A percentile compares a stretch with the other conserved stretches of the same genome.
phyloP scores from a whole-genome alignment of 2,797 vertebrate species.

The Alosa sapidissima region DNA sequence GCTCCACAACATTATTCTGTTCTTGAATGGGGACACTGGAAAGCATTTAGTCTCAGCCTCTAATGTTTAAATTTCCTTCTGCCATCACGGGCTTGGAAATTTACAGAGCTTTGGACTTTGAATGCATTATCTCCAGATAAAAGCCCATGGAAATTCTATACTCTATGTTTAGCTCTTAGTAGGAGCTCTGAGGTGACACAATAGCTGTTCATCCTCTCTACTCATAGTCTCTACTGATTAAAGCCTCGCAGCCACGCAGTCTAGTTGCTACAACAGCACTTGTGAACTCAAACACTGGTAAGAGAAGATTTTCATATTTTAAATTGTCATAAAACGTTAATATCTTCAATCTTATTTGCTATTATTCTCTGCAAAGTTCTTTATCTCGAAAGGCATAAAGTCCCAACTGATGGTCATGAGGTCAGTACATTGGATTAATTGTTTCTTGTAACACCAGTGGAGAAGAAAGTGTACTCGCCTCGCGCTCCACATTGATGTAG shows the following conservation, averaged over 20 bases:
- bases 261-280: background rate
- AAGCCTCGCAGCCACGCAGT: background rate
- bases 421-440: background rate
- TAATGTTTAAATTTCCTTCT: background rate
- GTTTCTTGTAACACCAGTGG: background rate
- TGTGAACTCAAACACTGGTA: background rate
- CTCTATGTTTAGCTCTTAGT: background rate
- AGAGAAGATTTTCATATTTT: too few relatives aligned
- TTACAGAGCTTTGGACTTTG: background rate
- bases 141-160: background rate
- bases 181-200: background rate
- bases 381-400: background rate
- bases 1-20: background rate
- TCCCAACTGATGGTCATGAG: background rate
- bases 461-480: conserved; percentile 41
- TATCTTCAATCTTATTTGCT: background rate
- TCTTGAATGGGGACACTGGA: background rate
- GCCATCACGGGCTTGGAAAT: background rate
- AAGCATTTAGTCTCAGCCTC: background rate
- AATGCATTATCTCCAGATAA: background rate
- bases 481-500: conserved; percentile 61
- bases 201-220: background rate
- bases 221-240: background rate
- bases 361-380: background rate
- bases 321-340: too few relatives aligned